phyloP scores from a whole-genome alignment of 30 jellyfish, hydroid and myxozoan species.

The Sanderia malayensis region DNA sequence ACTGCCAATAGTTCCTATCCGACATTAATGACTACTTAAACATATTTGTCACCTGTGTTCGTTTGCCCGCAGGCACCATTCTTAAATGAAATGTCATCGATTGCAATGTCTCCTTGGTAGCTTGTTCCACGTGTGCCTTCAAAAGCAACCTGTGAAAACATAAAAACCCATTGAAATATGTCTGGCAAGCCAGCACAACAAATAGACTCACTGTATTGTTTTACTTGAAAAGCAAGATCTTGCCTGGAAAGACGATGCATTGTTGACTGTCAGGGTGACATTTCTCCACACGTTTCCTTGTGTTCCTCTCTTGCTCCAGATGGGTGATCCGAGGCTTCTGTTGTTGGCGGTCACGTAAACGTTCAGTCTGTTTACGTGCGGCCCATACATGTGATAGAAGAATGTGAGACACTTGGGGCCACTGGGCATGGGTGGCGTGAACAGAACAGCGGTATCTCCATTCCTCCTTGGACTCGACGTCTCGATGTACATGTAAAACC shows the following conservation, averaged over 20 bases:
- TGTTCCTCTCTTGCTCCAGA: slow-evolving; percentile 69
- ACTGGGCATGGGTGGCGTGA: slow-evolving; percentile 37
- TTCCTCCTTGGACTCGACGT: slow-evolving; percentile 78
- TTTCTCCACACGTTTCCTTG: slow-evolving; percentile 82
- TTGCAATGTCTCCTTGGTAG: slow-evolving; percentile 97
- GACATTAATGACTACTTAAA: no score
- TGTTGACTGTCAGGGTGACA: slow-evolving; percentile 58
- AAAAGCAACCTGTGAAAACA: slow-evolving; percentile 59
- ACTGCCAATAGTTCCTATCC: no score
- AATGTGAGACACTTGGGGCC: slow-evolving; percentile 81
- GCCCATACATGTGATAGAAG: slow-evolving; percentile 95
- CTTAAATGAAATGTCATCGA: slow-evolving; percentile 82
- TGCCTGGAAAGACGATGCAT: slow-evolving; percentile 74
- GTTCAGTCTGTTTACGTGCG: slow-evolving; percentile 64
- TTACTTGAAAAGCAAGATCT: no score
- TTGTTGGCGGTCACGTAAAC: slow-evolving; percentile 38
- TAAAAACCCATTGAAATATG: no score
- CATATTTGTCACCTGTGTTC: slow-evolving; percentile 60
- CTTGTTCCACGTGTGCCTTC: slow-evolving; percentile 94
- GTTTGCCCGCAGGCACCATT: slow-evolving; percentile 64
- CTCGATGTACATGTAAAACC: slow-evolving; percentile 89
- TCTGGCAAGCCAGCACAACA: no score
- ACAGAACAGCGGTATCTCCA: slow-evolving; percentile 81
- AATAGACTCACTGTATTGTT: no score
- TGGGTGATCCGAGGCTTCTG: slow-evolving; percentile 15